Percentiles rank a stretch among this genome's conserved stretches.
Conservation (phyloP, 1,140 invertebrate genomes). For the Tachypleus tridentatus region DNA sequence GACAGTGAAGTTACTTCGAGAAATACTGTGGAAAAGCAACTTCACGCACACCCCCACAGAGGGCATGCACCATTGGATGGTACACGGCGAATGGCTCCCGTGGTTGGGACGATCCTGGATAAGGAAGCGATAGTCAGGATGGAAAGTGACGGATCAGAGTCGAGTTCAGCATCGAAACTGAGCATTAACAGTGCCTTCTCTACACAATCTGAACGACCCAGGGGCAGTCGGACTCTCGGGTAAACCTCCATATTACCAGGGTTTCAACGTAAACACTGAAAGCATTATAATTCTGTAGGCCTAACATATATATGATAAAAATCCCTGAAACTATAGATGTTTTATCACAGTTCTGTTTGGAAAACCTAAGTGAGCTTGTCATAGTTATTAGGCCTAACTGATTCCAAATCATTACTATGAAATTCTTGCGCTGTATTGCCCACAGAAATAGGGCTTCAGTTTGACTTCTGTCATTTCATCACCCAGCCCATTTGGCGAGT, state of each 20-base stretch:
- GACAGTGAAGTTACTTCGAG: conserved; percentile 21
- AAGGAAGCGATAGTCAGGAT: conserved; percentile 3
- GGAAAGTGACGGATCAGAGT: conserved; percentile 24
- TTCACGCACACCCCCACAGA: conserved; percentile 13
- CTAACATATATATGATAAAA: too few species aligned
- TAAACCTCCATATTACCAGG: background rate
- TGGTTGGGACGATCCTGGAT: conserved; percentile 3
- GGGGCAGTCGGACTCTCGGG: conserved; percentile 21
- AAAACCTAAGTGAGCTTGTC: too few species aligned
- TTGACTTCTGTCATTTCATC: too few species aligned
- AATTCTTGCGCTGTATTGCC: too few species aligned
- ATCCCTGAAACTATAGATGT: too few species aligned
- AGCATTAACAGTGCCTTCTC: conserved; percentile 23
- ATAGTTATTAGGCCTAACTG: too few species aligned
- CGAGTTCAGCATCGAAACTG: conserved; percentile 22
- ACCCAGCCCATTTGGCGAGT: too few species aligned
- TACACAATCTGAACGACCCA: conserved; percentile 22
- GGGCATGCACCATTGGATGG: background rate
- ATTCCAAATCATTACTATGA: too few species aligned
- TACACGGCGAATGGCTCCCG: conserved; percentile 1
- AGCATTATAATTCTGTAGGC: too few species aligned
- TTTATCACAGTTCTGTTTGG: too few species aligned
- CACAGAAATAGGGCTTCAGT: too few species aligned
- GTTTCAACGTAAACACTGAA: too few species aligned
- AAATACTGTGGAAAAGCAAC: conserved; percentile 14